Base-by-base conservation (phyloP, 2,113 vertebrate species). In the Melanerpes formicivorus region DNA sequence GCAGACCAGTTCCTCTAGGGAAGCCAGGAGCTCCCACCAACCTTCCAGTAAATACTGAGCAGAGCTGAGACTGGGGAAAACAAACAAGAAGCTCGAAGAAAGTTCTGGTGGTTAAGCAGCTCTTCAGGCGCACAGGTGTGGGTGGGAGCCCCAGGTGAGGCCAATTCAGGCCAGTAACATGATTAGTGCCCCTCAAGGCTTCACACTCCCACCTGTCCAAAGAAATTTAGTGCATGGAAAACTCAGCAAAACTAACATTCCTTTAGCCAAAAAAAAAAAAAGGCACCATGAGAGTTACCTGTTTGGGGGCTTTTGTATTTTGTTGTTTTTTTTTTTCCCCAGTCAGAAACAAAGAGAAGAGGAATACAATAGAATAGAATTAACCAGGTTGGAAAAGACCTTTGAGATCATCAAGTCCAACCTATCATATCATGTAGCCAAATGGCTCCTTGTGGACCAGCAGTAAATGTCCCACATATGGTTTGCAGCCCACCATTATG, bases 51-150 rank as follows among this genome's bases (percentile, higher is more conserved):
- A 34, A 2, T 15, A 10, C 5, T 9, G 7, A 77, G 6, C 11
- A 82, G 60, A 15, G 4, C 2, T 4, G 19, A 23, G 0, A 0
- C 4, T 18, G 26, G 65, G 3, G 1, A 9, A 67, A 83, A 16
- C 5, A 5, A n/a, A 14, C 50, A 1, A 30, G 1, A 0, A 34
- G 2, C 1, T 22, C 5, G 6, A 4, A 1, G 15, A 1, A 37
- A 29, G 22, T 17, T 21, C 2, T 73, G 18, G 58, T 59, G 17
- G 3, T 34, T 67, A 73, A 86, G n/a, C 63, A 67, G 8, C 5
- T 78, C 27, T 46, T 19, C 40, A 44, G 14, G 4, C n/a, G 11
- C 59, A 76, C 27, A 13, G 9, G 7, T 10, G 63, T 58, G 26
- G 44, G 37, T 19, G 26, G 42, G 8, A 5, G 6, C 11, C 14